phyloP scores from a whole-genome alignment of 2,888 invertebrate species.

The Timandra comae region DNA sequence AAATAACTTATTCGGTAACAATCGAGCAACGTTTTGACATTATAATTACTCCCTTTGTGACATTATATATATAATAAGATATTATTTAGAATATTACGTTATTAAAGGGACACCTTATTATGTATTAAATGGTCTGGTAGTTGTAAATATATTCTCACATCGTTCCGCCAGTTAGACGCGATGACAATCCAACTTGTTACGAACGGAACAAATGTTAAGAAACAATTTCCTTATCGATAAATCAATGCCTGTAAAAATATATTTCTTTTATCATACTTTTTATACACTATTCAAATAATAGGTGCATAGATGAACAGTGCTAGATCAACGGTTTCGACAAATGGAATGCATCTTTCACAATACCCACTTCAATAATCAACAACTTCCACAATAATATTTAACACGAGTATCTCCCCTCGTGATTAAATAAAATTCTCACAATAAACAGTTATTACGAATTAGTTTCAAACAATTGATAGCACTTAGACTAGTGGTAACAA shows the following conservation, averaged over 20 bases:
- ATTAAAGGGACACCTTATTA: conserved; percentile 43
- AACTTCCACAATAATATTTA: conserved; percentile 46
- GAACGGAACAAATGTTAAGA: conserved; percentile 32
- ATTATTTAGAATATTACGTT: conserved; percentile 20
- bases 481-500: conserved; percentile 75
- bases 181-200: conserved; percentile 15
- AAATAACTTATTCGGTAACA: conserved; percentile 71
- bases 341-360: conserved; percentile 72
- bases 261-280: conserved; percentile 34
- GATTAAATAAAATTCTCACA: conserved; percentile 39
- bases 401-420: conserved; percentile 44
- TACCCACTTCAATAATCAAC: conserved; percentile 58
- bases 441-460: conserved; percentile 36
- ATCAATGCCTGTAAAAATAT: conserved; percentile 58
- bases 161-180: conserved; percentile 9
- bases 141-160: conserved; percentile 39
- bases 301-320: conserved; percentile 70
- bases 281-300: conserved; percentile 49
- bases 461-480: conserved; percentile 60
- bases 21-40: conserved; percentile 65
- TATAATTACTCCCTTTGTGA: conserved; percentile 67
- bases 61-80: conserved; percentile 46
- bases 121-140: conserved; percentile 45
- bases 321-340: conserved; percentile 54
- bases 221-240: conserved; percentile 37